Percentiles rank a stretch among this genome's conserved stretches.
phyloP scores from a whole-genome alignment of 2,797 vertebrate species.

The Amblyraja radiata region DNA sequence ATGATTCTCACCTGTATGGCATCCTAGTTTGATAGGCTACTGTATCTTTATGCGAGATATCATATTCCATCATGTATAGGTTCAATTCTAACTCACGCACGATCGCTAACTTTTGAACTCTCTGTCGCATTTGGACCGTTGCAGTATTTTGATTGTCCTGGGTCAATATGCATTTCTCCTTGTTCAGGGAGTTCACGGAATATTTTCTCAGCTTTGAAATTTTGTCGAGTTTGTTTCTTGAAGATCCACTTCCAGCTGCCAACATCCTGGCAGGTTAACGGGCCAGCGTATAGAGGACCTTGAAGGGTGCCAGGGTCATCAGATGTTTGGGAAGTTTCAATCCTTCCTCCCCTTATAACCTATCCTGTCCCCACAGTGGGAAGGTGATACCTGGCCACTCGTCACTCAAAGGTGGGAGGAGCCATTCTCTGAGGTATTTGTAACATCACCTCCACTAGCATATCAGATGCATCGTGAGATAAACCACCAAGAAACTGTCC shows the following conservation, averaged over 20 bases:
- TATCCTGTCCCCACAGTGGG: constrained; percentile 62
- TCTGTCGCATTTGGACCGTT: constrained; percentile 54
- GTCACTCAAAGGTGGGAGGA: constrained; percentile 50
- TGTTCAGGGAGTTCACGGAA: constrained; percentile 63
- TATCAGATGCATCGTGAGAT: not conserved
- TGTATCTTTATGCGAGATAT: constrained; percentile 71
- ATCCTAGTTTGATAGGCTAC: constrained; percentile 74
- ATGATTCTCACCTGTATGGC: constrained; percentile 79
- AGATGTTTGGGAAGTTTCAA: constrained; percentile 46
- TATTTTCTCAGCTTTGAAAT: constrained; percentile 62
- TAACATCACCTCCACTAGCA: constrained; percentile 43
- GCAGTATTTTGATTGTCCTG: constrained; percentile 56
- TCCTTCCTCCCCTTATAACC: constrained; percentile 64
- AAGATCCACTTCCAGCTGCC: constrained; percentile 65
- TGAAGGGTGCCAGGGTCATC: constrained; percentile 44
- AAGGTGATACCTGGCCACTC: constrained; percentile 70
- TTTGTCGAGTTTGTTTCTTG: constrained; percentile 64
- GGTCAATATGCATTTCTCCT: not conserved
- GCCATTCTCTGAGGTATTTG: constrained; percentile 50
- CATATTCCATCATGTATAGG: constrained; percentile 81
- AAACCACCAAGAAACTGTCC: not conserved
- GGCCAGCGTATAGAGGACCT: constrained; percentile 31
- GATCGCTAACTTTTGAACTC: constrained; percentile 61
- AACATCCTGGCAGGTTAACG: constrained; percentile 60
- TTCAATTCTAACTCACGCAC: constrained; percentile 81